phyloP scores from a whole-genome alignment of 2,113 vertebrate species.

The Aleadryas rufinucha region DNA sequence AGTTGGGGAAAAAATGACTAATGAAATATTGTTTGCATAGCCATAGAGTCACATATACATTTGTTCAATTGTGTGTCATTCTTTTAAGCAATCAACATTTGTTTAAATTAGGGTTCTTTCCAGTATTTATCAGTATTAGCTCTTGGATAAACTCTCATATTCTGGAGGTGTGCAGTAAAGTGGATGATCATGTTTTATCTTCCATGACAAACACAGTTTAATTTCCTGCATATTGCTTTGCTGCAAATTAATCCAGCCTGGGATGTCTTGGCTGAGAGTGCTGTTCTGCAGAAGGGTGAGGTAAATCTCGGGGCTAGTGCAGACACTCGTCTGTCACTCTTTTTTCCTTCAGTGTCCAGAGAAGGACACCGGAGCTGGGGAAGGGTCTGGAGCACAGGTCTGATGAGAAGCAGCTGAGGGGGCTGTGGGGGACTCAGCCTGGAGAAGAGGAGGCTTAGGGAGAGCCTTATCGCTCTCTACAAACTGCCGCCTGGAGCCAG shows the following conservation, averaged over 20 bases:
- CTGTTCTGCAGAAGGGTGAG: background rate
- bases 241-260: slow-evolving; percentile 2
- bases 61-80: background rate
- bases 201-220: background rate
- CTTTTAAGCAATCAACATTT: background rate
- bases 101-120: background rate
- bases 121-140: background rate
- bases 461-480: accelerated
- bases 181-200: background rate
- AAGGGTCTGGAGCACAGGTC: background rate
- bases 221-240: background rate
- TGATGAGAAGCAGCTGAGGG: background rate
- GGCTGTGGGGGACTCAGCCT: background rate
- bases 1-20: background rate
- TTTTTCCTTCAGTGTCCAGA: background rate
- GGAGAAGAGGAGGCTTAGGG: background rate
- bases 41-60: background rate
- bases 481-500: too few species aligned
- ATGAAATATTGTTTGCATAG: background rate
- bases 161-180: slow-evolving; percentile 12
- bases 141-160: background rate
- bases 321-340: background rate
- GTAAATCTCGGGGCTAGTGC: background rate
- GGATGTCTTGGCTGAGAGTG: background rate
- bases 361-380: too few species aligned